Evolutionary conservation across 35 echinoderm and acorn worm species (phyloP).

Genomic region (Apostichopus californicus): DNA sequence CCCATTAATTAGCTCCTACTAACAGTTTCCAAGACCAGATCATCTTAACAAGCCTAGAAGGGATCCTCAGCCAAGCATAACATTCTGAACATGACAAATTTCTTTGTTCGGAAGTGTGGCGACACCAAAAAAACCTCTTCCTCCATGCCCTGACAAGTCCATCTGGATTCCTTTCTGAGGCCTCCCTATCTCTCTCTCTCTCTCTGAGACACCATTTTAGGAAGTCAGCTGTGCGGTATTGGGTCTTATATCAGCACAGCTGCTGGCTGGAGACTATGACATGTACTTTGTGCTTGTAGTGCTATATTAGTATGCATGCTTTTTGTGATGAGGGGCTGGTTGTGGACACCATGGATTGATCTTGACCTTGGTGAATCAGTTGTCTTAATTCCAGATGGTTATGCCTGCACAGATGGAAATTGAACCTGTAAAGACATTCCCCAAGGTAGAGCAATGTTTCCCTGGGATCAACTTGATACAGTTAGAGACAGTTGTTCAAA

Average conservation of each 20-base stretch:
- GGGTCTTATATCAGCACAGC: background rate
- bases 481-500: background rate
- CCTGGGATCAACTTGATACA: background rate
- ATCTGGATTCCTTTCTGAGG: constrained; percentile 29
- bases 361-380: constrained; percentile 27
- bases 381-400: background rate
- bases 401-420: background rate
- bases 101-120: constrained; percentile 40
- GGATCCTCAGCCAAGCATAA: background rate
- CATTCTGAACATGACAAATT: constrained; percentile 43
- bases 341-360: background rate
- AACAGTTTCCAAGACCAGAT: background rate
- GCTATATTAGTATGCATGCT: constrained; percentile 7
- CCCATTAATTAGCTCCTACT: constrained; percentile 11
- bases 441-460: background rate
- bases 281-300: background rate
- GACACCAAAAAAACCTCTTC: background rate
- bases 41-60: background rate
- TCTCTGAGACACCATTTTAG: constrained; percentile 36
- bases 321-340: background rate
- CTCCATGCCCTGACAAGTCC: constrained; percentile 18
- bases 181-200: constrained; percentile 12
- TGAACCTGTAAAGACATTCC: background rate
- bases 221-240: constrained; percentile 10
- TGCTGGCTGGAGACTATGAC: background rate